Evolutionary conservation across 2,113 vertebrate species (phyloP).

Genomic region (Ia io): DNA sequence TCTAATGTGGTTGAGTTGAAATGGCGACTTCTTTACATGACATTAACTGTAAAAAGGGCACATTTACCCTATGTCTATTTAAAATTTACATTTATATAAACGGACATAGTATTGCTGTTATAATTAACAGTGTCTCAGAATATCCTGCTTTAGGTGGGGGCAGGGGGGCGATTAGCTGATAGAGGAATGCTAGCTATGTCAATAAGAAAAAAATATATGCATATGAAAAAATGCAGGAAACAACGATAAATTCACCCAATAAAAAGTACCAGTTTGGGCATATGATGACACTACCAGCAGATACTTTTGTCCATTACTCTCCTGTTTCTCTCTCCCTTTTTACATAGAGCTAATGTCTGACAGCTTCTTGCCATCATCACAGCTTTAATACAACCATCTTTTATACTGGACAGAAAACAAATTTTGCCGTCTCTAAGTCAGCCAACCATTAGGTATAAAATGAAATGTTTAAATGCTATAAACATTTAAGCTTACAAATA

Average conservation of each 20-base stretch:
- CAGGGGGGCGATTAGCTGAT: not conserved
- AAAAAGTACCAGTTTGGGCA: not conserved
- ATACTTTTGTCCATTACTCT: not conserved
- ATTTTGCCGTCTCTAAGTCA: not conserved
- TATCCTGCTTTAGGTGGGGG: not conserved
- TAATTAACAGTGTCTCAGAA: not conserved
- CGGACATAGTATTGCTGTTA: not conserved
- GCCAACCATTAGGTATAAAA: not conserved
- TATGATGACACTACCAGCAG: not conserved
- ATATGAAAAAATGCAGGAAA: not conserved
- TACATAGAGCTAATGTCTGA: not conserved
- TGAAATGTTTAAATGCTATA: not conserved
- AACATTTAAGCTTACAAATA: not conserved
- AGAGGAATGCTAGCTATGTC: not conserved
- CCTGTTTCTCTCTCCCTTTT: not conserved
- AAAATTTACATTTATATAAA: not conserved
- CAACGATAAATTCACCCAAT: not conserved
- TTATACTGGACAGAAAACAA: not conserved
- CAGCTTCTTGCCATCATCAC: not conserved
- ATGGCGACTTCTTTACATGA: not conserved
- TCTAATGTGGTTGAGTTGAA: not conserved
- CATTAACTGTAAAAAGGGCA: not conserved
- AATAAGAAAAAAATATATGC: not conserved
- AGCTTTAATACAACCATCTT: not conserved
- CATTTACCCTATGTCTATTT: not conserved